Evolutionary conservation across 2,797 vertebrate species (phyloP), one percentile per base, ranked within the genome.

Genomic region (Liasis olivaceus): DNA sequence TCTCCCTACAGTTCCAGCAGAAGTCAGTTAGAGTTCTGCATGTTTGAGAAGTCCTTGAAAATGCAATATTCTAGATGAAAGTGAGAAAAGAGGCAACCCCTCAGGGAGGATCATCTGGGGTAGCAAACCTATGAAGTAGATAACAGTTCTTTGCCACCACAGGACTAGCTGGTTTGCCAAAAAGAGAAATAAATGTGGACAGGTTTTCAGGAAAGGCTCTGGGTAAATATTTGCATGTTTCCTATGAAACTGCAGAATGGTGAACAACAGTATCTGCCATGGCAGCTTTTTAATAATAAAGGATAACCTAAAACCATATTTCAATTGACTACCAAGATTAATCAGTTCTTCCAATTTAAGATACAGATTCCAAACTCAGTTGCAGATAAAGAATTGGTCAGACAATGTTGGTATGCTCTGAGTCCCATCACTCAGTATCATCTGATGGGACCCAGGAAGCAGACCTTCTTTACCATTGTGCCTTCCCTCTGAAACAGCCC

Each of bases 1-100:
- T 28, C 36, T 91, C 64, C 47, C 62, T 62, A 72, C 58, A 60
- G 36, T 81, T 87, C 66, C 56, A 24, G 64, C 24, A 51, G 51
- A 77, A 91, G 91, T 88, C 63, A 91, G 88, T 87, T 91, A 91
- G 64, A 62, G 60, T 88, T 91, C 62, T 91, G 64, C 85, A 56
- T 77, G 77, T 62, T 87, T 87, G 77, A 88, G 66, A 91, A 91
- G 64, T 66, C 66, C 64, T 91, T 91, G 91, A 88, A 91, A 87
- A 88, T 77, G 66, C 66, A 88, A n/a, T 26, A 51, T 77, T 77
- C 91, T 20, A 20, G 91, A 91, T 91, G 86, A 91, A 88, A 91
- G 91, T 2, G 15, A 51, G 54, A 88, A 66, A 12, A 47, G 77
- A 1, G 3, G 91, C 5, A 60, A 88, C 56, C 91, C 91, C 69